Percentiles rank a stretch among this genome's conserved stretches.
Conservation (phyloP, 2,797 vertebrate genomes). For the Girardinus metallicus region DNA sequence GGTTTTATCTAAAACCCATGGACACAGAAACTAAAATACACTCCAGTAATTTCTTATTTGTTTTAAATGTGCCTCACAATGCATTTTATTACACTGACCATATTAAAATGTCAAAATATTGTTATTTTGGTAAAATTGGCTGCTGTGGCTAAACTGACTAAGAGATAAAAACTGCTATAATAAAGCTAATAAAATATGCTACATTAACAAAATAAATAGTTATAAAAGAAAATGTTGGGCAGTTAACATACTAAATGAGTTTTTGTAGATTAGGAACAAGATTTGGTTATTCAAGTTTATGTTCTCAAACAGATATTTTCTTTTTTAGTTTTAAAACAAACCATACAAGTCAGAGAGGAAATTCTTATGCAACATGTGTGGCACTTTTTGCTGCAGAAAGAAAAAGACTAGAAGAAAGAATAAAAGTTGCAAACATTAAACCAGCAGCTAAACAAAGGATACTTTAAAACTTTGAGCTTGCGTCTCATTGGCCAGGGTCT, state of each 20-base stretch:
- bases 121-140: not conserved
- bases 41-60: not conserved
- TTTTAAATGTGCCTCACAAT: not conserved
- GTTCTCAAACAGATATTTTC: not conserved
- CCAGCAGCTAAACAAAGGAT: constrained; percentile 23
- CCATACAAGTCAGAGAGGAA: not conserved
- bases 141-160: not conserved
- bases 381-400: not conserved
- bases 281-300: not conserved
- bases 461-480: constrained; percentile 93
- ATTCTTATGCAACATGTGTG: not conserved
- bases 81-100: not conserved
- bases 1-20: not conserved
- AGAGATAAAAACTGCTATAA: not conserved
- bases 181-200: too few species aligned
- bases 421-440: not conserved
- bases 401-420: not conserved
- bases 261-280: not conserved
- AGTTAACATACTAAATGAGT: not conserved
- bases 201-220: not conserved
- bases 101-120: not conserved
- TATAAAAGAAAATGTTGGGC: not conserved
- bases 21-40: not conserved
- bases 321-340: not conserved
- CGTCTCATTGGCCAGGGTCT: constrained; percentile 95